Base-by-base conservation (phyloP, 2,113 vertebrate genomes). In the Oreochromis aureus region DNA sequence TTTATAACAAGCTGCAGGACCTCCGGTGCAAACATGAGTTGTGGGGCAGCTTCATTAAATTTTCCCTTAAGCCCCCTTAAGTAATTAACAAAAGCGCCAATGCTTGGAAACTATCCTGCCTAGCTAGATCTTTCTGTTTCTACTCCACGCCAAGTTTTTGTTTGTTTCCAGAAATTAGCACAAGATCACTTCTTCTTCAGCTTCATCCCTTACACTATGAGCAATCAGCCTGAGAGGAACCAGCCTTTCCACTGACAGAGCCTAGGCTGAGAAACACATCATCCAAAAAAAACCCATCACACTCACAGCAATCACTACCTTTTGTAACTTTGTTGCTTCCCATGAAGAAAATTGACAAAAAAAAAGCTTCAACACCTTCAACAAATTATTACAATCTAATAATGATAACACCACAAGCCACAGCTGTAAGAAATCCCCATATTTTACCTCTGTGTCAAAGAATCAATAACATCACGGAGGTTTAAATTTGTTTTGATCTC, bases 321-420 rank as follows among this genome's bases (percentile, higher is more conserved):
- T 76, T 76, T 76, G 13, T 76, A 46, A 30, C 41, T 71, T 27
- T 73, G 22, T 15, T 27, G 69, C 2, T 76, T 46, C 4, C 24
- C 69, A 30, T 5, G 2, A 30, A 48, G 24, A 30, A 76, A 19
- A 30, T 30, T 24, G 22, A 48, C 22, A 76, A 48, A 46, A 76
- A 76, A 76, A 48, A 76, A 32, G 24, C 15, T 44, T 27, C 19
- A 73, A 10, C 69, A 0, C 22, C 22, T 73, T 73, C 39, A 46
- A 73, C 41, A 46, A 76, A 48, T 32, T 0, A 19, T 32, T 51
- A 51, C 71, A 51, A 19, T 51, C 24, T 78, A 48, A 76, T 76
- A 48, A 30, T 48, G 5, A 30, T 11, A 76, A 30, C 41, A 0
- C 69, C 41, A 48, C 41, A 48, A 76, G 0, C 41, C 16, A 48